A percentile compares a stretch with the other conserved stretches of the same genome.
phyloP scores from a whole-genome alignment of 2,797 vertebrate species.

The Calcarius lapponicus region DNA sequence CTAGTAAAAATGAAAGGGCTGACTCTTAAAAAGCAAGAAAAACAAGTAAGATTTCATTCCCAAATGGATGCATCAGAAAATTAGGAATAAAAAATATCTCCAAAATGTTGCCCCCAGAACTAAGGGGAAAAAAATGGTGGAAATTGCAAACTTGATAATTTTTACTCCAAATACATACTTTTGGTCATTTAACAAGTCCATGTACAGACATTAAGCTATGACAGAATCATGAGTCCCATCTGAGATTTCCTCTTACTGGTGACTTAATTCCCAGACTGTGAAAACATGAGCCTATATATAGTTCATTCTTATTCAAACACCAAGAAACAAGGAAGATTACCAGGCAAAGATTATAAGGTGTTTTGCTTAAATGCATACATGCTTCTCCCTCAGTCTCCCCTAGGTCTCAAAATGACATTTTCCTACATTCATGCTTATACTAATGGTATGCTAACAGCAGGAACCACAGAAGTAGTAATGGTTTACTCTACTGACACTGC shows the following conservation, averaged over 20 bases:
- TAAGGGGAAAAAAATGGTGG: fast-evolving
- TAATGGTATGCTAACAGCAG: background rate
- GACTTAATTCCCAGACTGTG: background rate
- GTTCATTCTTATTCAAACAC: background rate
- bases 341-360: background rate
- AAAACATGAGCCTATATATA: background rate
- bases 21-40: background rate
- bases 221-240: background rate
- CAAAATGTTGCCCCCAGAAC: background rate
- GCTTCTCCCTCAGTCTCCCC: background rate
- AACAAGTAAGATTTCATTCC: background rate
- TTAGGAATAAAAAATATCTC: background rate
- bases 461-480: background rate
- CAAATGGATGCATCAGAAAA: background rate
- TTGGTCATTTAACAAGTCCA: background rate
- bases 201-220: background rate
- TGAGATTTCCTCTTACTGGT: background rate
- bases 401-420: background rate
- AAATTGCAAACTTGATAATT: background rate
- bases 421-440: background rate
- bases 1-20: background rate
- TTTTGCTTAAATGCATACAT: background rate
- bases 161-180: background rate
- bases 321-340: background rate
- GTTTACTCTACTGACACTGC: background rate